Conservation (phyloP, 1,140 invertebrate genomes). For the Centruroides sculpturatus region DNA sequence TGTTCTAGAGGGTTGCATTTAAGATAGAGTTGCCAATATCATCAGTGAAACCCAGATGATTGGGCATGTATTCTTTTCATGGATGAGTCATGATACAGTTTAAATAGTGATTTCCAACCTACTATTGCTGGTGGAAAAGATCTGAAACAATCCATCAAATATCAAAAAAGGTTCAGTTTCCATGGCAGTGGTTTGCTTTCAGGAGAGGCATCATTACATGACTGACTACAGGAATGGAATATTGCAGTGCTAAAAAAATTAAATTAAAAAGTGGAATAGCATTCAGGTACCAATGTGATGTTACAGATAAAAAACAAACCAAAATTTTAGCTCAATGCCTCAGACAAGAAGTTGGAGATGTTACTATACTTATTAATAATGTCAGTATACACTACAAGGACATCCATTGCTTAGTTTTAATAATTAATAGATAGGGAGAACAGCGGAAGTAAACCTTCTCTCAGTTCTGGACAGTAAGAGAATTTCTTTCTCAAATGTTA, state of each 20-base stretch:
- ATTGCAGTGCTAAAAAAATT: not conserved
- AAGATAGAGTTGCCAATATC: too few relatives aligned
- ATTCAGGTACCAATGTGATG: slow-evolving; percentile 6
- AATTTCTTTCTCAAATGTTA: slow-evolving; percentile 66
- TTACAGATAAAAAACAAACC: slow-evolving; percentile 19
- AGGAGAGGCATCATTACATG: too few relatives aligned
- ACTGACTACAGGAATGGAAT: slow-evolving; percentile 4
- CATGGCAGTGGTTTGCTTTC: too few relatives aligned
- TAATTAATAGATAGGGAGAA: slow-evolving; percentile 46
- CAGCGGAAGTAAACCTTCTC: slow-evolving; percentile 68
- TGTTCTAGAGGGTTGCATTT: too few relatives aligned
- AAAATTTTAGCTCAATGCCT: slow-evolving; percentile 13
- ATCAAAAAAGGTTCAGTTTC: too few relatives aligned
- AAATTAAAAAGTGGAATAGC: too few relatives aligned
- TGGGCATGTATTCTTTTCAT: too few relatives aligned
- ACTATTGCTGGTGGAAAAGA: too few relatives aligned
- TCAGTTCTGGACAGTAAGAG: slow-evolving; percentile 62
- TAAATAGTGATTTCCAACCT: too few relatives aligned
- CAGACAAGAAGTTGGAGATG: slow-evolving; percentile 16
- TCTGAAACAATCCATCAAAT: too few relatives aligned
- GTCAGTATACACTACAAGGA: slow-evolving; percentile 75
- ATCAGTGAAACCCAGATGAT: too few relatives aligned
- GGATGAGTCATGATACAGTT: too few relatives aligned
- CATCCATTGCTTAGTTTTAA: slow-evolving; percentile 47
- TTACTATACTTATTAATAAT: slow-evolving; percentile 63